Evolutionary conservation across 2,888 invertebrate genomes (phyloP), one percentile per base, ranked within the genome.

Genomic region (Seira sanloemensis): DNA sequence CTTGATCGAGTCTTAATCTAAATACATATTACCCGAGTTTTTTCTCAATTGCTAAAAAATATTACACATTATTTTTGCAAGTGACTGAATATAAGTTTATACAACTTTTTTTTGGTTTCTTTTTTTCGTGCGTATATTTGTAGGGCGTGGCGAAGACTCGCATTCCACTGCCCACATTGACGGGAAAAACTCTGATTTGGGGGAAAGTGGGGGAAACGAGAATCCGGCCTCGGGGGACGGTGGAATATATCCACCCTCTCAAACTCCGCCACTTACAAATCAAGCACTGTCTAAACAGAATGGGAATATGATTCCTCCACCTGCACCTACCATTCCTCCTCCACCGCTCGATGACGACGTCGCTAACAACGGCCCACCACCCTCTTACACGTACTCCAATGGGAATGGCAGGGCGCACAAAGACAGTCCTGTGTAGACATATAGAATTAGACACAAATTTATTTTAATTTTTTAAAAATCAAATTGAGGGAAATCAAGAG

Each of bases 101-200:
- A 16, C 23, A 50, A 19, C 21, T 76, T 77, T 78, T 72, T 76
- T 77, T 78, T 72, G 37, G 54, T 67, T 21, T 65, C 27, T 71
- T 16, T 19, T 69, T 71, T 23, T 27, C 54, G 72, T 72, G 77
- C 83, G 77, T 77, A 23, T 76, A 24, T 78, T 58, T 83, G 21
- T 73, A 83, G 83, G 83, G 65, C 81, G 62, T 69, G 86, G 86
- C 24, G 88, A 85, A 9, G 89, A 89, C 82, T 87, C 87, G 78
- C 89, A 89, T 76, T 89, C 89, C 19, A 88, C 88, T 68, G 88
- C 87, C 74, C 88, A 86, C 4, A 87, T 89, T 78, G 89, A 88
- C 73, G 88, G 82, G 75, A 88, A 84, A 78, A 86, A 85, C 19
- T 87, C 87, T 19, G 87, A 87, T 71, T 78, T 86, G 78, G 88